Percentiles rank a stretch among this genome's conserved stretches.
These are phyloP conservation scores for Spondyliosoma cantharus DNA, from an alignment of 2,797 vertebrate species.

Conservation along the genomic window DNA sequence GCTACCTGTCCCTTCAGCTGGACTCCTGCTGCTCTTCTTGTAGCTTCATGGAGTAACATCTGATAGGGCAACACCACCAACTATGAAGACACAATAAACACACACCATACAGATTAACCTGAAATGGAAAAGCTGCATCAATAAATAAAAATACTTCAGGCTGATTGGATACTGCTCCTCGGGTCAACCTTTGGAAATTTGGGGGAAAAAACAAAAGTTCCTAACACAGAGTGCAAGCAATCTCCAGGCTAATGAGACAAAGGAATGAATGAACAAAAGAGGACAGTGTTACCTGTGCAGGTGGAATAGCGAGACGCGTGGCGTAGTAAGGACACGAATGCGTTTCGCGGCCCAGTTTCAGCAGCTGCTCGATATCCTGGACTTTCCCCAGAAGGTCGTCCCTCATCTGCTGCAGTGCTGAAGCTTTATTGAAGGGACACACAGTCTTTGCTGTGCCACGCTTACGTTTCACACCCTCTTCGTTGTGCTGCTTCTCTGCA, in stretches of 20 bases:
- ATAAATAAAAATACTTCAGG: not conserved
- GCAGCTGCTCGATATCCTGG: constrained; percentile 93
- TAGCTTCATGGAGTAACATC: constrained; percentile 92
- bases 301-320: constrained; percentile 88
- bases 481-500: constrained; percentile 68
- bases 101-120: not conserved
- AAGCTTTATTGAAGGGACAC: constrained; percentile 88
- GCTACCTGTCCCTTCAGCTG: constrained; percentile 92
- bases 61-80: constrained; percentile 98
- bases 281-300: constrained; percentile 88
- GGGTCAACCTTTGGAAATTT: not conserved
- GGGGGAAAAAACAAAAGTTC: not conserved
- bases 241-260: not conserved
- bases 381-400: constrained; percentile 89
- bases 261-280: not conserved
- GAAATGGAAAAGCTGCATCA: not conserved
- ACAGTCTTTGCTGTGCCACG: constrained; percentile 69
- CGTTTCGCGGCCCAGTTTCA: constrained; percentile 86
- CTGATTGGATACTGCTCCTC: not conserved
- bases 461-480: constrained; percentile 84
- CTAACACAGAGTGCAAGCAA: not conserved
- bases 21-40: constrained; percentile 91
- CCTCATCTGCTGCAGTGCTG: constrained; percentile 89
- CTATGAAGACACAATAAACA: constrained; percentile 73
- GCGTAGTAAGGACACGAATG: constrained; percentile 94